Evolutionary conservation across 2,113 vertebrate genomes (phyloP), one percentile per base, ranked within the genome.

Genomic region (Oncorhynchus kisutch): DNA sequence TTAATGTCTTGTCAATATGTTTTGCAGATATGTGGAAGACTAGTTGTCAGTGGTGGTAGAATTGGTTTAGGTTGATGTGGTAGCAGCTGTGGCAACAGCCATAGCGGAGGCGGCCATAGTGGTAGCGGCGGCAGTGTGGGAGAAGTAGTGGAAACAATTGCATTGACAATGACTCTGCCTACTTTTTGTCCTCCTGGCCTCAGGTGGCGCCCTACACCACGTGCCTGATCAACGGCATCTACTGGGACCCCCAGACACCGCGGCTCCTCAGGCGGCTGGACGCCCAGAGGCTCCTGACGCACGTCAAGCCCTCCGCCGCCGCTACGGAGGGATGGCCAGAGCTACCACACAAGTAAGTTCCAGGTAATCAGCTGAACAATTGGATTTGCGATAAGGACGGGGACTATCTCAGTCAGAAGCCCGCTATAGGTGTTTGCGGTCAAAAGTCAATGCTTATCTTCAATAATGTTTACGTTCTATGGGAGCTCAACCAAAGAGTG

Each of bases 161-260:
- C 49, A 16, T 18, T 3, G 51, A 16, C 16, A 54, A 16, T 54
- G 12, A 54, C 1, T 18, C n/a, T 8, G 59, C 7, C 54, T 5
- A 4, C n/a, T 22, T 2, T 70, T 18, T 81, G 67, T 76, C 14
- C 1, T 82, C 1, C 69, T 2, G 13, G 24, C 68, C 34, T 6
- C 89, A 99, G 97, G 92, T 99, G 87, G 98, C 97, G 20, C 97
- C 98, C 0, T 98, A 98, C 74, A 96, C 96, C 39, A 97, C 95
- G 62, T 99, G 98, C 73, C 92, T 99, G 82, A 94, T 99, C 82
- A 99, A 99, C n/a, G 97, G 98, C 3, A 98, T 99, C 77, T 99
- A 99, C 86, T 99, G 98, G 97, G 97, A 99, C 18, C 95, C 94
- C 60, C 90, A 97, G 20, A 96, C 94, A 6, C 98, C 98, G 16